Percentiles rank a stretch among this genome's conserved stretches.
Conservation (phyloP, 2,888 invertebrate species). For the Kryphioiulus occultus region DNA sequence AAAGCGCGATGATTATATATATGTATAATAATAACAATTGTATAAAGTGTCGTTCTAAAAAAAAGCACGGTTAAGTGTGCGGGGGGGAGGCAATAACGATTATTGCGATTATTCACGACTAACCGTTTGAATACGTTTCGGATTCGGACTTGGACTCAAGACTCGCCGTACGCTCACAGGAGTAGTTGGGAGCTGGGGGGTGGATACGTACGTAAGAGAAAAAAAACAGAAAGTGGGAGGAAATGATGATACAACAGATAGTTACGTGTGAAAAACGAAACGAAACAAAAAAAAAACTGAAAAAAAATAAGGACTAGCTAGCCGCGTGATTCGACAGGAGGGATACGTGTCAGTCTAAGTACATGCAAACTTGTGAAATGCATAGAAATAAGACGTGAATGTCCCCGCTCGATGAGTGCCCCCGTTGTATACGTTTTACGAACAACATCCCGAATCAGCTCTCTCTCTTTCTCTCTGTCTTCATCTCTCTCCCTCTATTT, state of each 20-base stretch:
- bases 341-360: constrained; percentile 31
- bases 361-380: constrained; percentile 31
- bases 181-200: neutral
- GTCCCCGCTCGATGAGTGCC: constrained; percentile 22
- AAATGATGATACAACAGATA: constrained; percentile 35
- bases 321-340: constrained; percentile 32
- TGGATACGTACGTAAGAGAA: neutral
- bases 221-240: neutral
- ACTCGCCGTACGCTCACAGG: too few species aligned
- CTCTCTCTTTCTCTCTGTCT: too few species aligned
- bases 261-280: constrained; percentile 14
- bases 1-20: constrained; percentile 10
- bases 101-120: neutral
- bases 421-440: neutral
- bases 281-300: neutral
- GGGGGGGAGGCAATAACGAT: neutral
- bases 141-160: too few species aligned
- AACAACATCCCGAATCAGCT: neutral
- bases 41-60: constrained; percentile 17
- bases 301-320: constrained; percentile 43
- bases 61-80: constrained; percentile 27
- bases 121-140: neutral
- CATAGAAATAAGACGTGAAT: constrained; percentile 8
- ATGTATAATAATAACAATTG: constrained; percentile 21
- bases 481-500: too few species aligned